Percentiles rank a stretch among this genome's conserved stretches.
Conservation (phyloP, 2,888 invertebrate species). For the Agrilus mali region DNA sequence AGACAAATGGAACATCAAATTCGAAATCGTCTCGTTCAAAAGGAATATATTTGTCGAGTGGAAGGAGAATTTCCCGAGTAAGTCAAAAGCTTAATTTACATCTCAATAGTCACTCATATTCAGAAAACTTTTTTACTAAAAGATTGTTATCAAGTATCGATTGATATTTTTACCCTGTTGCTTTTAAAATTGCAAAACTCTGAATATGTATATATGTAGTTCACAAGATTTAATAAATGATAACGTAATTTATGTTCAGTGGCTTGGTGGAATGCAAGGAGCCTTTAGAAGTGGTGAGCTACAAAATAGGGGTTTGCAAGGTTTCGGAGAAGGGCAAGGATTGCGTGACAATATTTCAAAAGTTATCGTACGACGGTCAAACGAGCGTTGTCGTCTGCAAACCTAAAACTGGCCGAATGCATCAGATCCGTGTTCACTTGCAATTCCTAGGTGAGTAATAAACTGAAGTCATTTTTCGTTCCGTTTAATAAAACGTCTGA, state of each 20-base stretch:
- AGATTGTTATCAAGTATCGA: too few species aligned
- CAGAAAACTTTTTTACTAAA: too few species aligned
- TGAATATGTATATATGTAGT: too few species aligned
- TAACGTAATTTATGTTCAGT: constrained; percentile 35
- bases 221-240: constrained; percentile 1
- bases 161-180: too few species aligned
- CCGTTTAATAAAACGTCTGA: background rate
- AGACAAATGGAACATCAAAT: constrained; percentile 93
- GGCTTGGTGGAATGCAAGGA: constrained; percentile 75
- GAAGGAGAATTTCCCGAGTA: constrained; percentile 90
- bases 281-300: constrained; percentile 86
- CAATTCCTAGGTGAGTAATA: constrained; percentile 75
- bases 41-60: constrained; percentile 91
- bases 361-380: constrained; percentile 75
- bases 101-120: too few species aligned
- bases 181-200: too few species aligned
- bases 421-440: constrained; percentile 96
- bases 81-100: constrained; percentile 26
- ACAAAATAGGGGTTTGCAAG: constrained; percentile 93
- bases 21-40: constrained; percentile 78
- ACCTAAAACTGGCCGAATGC: constrained; percentile 95
- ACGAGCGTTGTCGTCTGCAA: constrained; percentile 90
- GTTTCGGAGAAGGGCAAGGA: constrained; percentile 88
- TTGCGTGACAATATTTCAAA: constrained; percentile 82
- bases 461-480: constrained; percentile 10